These are phyloP conservation scores for Drosophila aldrichi DNA, from an alignment of 2,888 invertebrate genomes.

Conservation along the genomic window DNA sequence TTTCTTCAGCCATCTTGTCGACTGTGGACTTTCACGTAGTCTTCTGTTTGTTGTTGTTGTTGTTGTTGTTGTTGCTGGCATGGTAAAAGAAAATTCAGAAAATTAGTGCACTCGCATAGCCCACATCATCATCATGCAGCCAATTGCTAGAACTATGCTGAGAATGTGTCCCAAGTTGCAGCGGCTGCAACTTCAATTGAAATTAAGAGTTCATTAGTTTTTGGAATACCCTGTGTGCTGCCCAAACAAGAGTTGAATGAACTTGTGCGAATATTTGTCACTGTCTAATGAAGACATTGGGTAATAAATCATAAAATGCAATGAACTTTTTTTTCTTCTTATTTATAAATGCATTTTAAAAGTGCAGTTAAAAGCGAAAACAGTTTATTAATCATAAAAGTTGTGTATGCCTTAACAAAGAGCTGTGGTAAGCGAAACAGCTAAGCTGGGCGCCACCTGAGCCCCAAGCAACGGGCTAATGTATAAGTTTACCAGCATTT, in stretches of 20 bases:
- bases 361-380: background rate
- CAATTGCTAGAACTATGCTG: slow-evolving; percentile 40
- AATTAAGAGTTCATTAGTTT: slow-evolving; percentile 55
- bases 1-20: slow-evolving; percentile 38
- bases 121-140: slow-evolving; percentile 1
- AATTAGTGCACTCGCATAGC: slow-evolving; percentile 47
- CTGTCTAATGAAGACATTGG: too few relatives aligned
- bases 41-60: background rate
- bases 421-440: background rate
- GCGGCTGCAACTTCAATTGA: slow-evolving; percentile 49
- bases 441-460: background rate
- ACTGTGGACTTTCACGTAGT: slow-evolving; percentile 29
- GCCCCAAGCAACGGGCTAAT: background rate
- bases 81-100: slow-evolving; percentile 47
- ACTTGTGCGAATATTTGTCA: too few relatives aligned
- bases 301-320: background rate
- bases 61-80: slow-evolving; percentile 15
- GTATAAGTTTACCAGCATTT: background rate
- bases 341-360: background rate
- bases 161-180: slow-evolving; percentile 44
- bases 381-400: background rate
- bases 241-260: background rate
- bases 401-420: background rate
- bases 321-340: too few relatives aligned
- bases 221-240: slow-evolving; percentile 1